Evolutionary conservation across 1,140 invertebrate genomes (phyloP), one percentile per base, ranked within the genome.

Genomic region (Amyelois transitella): DNA sequence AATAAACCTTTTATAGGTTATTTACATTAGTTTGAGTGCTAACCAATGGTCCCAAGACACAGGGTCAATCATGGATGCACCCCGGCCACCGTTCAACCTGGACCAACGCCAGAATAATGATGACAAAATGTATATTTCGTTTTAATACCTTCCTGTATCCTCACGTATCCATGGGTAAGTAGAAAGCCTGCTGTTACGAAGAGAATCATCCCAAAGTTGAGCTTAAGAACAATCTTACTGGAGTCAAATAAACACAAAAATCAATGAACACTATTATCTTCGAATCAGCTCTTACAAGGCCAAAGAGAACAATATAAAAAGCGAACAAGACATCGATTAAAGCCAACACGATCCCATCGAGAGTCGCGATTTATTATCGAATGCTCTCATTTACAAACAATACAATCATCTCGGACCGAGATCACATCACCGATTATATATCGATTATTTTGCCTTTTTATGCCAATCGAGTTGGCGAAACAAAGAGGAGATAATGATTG

Each of bases 301-400:
- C 32, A 38, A 38, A 38, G 32, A 38, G 17, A 38, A 38, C 32
- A 38, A 38, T 38, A 38, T 38, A 38, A 38, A 38, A 38, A 38
- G 32, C 32, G 32, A 38, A 38, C 32, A 38, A 38, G 32, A 38
- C 18, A 32, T 14, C 56, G 55, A 66, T 66, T 56, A 60, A 62
- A 48, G 51, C 60, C 59, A 19, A 58, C 59, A 66, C 61, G 66
- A 65, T 65, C 63, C 50, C 55, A 45, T 58, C 51, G 53, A 61
- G 60, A 59, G 51, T 50, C 45, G 47, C 60, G 53, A 56, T 72
- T 72, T 66, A 66, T 72, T 66, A 62, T 55, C 63, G 32, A 48
- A 38, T 51, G 62, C 58, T 67, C 70, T 69, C 70, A 73, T 73
- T 69, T 73, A 66, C 70, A 73, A 73, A 73, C 70, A 73, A 73